Conservation (phyloP, 2,888 invertebrate genomes). For the Melinaea marsaeus region DNA sequence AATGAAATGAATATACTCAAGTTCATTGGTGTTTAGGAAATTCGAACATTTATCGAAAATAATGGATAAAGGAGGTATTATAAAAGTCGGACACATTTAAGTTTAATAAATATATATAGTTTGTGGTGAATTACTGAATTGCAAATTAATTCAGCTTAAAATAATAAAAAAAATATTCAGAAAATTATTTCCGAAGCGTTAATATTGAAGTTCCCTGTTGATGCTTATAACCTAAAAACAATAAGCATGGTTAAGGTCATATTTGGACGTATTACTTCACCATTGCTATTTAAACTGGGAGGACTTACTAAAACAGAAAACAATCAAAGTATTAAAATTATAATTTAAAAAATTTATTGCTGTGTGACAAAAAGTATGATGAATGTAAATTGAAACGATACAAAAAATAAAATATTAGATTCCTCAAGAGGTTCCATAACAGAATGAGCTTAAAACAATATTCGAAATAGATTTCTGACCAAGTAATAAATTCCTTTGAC, state of each 20-base stretch:
- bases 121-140: no score
- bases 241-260: slow-evolving; percentile 60
- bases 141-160: no score
- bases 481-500: slow-evolving; percentile 70
- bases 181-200: slow-evolving; percentile 37
- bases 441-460: slow-evolving; percentile 61
- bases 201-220: slow-evolving; percentile 50
- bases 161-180: no score
- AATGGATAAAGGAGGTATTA: no score
- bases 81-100: no score
- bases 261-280: no score
- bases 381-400: no score
- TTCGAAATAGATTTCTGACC: slow-evolving; percentile 73
- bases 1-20: no score
- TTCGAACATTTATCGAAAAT: no score
- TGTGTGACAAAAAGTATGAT: slow-evolving; percentile 62
- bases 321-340: slow-evolving; percentile 68
- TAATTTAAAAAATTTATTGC: slow-evolving; percentile 70
- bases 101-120: no score
- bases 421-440: slow-evolving; percentile 65
- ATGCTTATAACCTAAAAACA: slow-evolving; percentile 46
- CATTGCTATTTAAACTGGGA: slow-evolving; percentile 59
- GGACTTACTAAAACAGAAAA: slow-evolving; percentile 52
- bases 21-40: no score
- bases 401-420: slow-evolving; percentile 66